Evolutionary conservation across 92 coral and sea anemone genomes (phyloP), one percentile per base, ranked within the genome.

Genomic region (Zoanthus gigantus): DNA sequence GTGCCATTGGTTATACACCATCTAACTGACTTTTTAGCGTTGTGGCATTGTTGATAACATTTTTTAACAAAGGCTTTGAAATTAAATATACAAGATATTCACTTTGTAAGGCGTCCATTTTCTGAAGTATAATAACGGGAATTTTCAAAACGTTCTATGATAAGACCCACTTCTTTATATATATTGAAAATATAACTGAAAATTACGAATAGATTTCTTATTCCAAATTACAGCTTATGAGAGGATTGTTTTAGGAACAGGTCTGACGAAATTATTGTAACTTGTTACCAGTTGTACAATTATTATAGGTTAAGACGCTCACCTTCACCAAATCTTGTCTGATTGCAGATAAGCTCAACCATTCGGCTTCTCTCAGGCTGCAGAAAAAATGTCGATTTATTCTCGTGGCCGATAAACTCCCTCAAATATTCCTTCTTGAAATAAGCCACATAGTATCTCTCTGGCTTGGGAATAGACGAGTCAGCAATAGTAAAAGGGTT

Each of bases 361-460:
- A 96, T 94, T 16, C 96, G 98, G 86, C 98, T 96, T 37, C 98
- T 88, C 74, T 95, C 96, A n/a, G 98, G 87, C 17, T 71, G 88
- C 65, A 92, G 94, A 66, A 96, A 96, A 84, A 96, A 96, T n/a
- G 96, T 95, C 42, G 92, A 91, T 7, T 88, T 84, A 88, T 95
- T 89, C 30, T 92, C 92, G 86, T 90, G 90, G 12, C 95, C 95
- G 7, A 93, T 83, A 78, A 86, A 96, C 74, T 93, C 90, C 6
- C 76, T 89, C 71, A 95, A 80, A 81, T 94, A 92, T 16, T 96
- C 97, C 37, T 83, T 80, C 46, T 60, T 85, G 88, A 95, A 96
- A 48, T 94, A 87, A 2, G 96, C 98, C 65, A 95, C 94, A 72
- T 95, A 96, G 74, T 93, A 96, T 47, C 71, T 89, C 23, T 81